phyloP scores from a whole-genome alignment of 2,797 vertebrate genomes.

The Ceryle rudis region DNA sequence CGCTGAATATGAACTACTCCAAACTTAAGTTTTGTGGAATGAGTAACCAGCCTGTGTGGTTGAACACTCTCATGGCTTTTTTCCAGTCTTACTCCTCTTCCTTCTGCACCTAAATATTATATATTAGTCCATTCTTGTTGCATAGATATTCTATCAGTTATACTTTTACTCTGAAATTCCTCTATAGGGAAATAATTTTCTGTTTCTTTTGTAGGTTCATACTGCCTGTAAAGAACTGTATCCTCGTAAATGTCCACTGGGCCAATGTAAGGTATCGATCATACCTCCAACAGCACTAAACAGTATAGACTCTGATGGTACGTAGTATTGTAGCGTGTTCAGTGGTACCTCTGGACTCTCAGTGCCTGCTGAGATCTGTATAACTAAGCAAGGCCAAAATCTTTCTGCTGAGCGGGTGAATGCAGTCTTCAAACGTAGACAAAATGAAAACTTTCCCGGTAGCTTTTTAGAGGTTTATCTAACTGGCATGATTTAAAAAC shows the following conservation, averaged over 20 bases:
- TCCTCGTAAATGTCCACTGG: conserved; percentile 94
- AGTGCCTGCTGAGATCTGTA: neutral
- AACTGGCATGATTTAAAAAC: neutral
- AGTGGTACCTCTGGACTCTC: neutral
- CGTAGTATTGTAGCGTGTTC: conserved; percentile 49
- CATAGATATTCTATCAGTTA: neutral
- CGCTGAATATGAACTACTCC: neutral
- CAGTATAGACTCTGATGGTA: conserved; percentile 99
- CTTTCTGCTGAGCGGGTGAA: neutral
- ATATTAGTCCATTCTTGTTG: neutral
- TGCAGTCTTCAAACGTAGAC: neutral
- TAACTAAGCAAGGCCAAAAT: neutral
- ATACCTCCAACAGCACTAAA: conserved; percentile 98
- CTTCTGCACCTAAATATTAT: neutral
- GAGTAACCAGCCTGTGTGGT: neutral
- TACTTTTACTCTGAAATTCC: neutral
- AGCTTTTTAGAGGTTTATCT: neutral
- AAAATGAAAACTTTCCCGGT: neutral
- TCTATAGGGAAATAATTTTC: neutral
- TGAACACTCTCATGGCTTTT: neutral
- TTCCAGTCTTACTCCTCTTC: neutral
- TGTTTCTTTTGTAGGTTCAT: conserved; percentile 87
- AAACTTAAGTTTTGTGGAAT: neutral
- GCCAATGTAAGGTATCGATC: conserved; percentile 98
- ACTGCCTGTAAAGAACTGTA: conserved; percentile 95